These are phyloP conservation scores for Dorcus hopei DNA, from an alignment of 2,888 invertebrate genomes.

Conservation along the genomic window DNA sequence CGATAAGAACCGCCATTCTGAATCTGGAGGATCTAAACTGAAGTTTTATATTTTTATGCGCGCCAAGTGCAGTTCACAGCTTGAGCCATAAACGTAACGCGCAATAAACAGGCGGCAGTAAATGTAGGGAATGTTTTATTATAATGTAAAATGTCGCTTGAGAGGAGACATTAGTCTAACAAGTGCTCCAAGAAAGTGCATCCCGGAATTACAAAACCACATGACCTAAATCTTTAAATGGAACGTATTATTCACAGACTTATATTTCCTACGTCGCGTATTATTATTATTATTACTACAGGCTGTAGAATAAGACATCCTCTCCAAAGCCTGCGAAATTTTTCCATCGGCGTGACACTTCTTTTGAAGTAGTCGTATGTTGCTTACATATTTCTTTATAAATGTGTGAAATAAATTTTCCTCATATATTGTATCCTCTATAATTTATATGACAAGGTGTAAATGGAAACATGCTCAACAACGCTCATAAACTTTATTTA, in stretches of 20 bases:
- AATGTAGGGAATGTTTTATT: conserved; percentile 35
- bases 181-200: conserved; percentile 11
- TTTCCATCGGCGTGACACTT: neutral
- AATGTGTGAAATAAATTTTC: conserved; percentile 3
- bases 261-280: neutral
- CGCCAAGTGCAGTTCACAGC: conserved; percentile 34
- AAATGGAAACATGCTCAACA: no score
- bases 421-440: no score
- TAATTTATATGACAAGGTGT: no score
- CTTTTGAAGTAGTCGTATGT: neutral
- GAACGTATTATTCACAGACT: conserved; percentile 3
- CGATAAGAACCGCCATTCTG: conserved; percentile 20
- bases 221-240: conserved; percentile 21
- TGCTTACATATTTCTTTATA: neutral
- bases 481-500: no score
- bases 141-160: conserved; percentile 34
- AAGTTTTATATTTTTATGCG: conserved; percentile 27
- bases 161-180: neutral
- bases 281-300: no score
- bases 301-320: no score
- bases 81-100: conserved; percentile 37
- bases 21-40: conserved; percentile 26
- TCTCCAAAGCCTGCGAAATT: neutral
- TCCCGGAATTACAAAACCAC: conserved; percentile 21
- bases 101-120: conserved; percentile 38